Evolutionary conservation across 2,888 invertebrate species (phyloP).

Genomic region (Iselma pallidipennis): DNA sequence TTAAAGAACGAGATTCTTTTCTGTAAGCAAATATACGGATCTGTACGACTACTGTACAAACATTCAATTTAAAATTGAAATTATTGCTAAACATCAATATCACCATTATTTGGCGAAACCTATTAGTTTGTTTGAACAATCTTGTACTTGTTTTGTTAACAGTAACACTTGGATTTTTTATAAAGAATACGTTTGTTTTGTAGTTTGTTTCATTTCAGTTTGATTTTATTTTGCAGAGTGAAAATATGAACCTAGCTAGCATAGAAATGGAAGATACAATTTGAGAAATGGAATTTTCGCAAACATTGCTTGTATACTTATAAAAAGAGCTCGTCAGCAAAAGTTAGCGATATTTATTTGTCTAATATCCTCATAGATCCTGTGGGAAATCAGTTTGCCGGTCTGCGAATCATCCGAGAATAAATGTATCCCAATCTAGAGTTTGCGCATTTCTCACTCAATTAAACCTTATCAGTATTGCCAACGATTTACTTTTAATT

Average conservation of each 20-base stretch:
- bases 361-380: constrained; percentile 52
- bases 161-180: too few relatives aligned
- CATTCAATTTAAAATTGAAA: background rate
- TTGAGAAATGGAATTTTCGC: background rate
- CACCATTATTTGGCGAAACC: background rate
- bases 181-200: background rate
- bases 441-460: constrained; percentile 32
- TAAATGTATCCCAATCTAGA: constrained; percentile 32
- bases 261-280: background rate
- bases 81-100: background rate
- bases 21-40: background rate
- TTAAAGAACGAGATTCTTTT: background rate
- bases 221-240: background rate
- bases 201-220: background rate
- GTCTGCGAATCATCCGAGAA: constrained; percentile 40
- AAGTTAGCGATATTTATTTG: constrained; percentile 51
- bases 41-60: background rate
- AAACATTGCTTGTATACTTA: constrained; percentile 2
- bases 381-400: constrained; percentile 50
- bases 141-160: background rate
- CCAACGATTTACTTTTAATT: constrained; percentile 26
- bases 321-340: constrained; percentile 47
- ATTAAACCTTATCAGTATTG: constrained; percentile 26
- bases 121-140: too few relatives aligned
- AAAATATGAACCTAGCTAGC: background rate